Conservation (phyloP, 1,140 invertebrate species). For the Drosophila quadrilineata region DNA sequence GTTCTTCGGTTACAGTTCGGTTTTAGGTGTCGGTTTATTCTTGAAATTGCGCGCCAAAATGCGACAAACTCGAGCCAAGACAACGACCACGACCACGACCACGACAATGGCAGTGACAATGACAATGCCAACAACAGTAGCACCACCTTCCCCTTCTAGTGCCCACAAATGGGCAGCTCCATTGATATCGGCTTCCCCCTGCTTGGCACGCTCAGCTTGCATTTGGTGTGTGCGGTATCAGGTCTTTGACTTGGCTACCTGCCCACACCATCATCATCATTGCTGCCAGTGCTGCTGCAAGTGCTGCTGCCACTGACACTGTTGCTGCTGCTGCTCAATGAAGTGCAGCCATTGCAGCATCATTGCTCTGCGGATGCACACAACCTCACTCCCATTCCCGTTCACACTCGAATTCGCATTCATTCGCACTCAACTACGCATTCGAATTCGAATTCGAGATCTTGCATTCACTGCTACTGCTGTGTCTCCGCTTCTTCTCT, state of each 20-base stretch:
- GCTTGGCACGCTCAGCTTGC: constrained; percentile 59
- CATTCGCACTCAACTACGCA: too few relatives aligned
- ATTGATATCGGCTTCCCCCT: constrained; percentile 63
- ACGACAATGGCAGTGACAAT: constrained; percentile 20
- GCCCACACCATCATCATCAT: constrained; percentile 22
- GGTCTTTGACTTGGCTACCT: constrained; percentile 54
- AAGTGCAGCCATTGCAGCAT: constrained; percentile 30
- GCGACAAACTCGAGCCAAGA: constrained; percentile 64
- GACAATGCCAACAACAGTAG: not conserved
- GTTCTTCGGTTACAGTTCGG: constrained; percentile 32
- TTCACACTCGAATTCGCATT: not conserved
- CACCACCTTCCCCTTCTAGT: constrained; percentile 4
- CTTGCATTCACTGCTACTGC: too few relatives aligned
- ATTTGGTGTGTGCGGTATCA: constrained; percentile 64
- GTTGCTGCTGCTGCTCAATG: constrained; percentile 42
- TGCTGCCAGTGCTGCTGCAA: not conserved
- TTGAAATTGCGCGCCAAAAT: too few relatives aligned
- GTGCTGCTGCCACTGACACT: not conserved
- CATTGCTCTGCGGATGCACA: not conserved
- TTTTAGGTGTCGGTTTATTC: not conserved
- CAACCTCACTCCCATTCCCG: too few relatives aligned
- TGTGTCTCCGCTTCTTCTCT: not conserved
- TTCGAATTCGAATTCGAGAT: too few relatives aligned
- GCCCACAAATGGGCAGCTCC: constrained; percentile 39
- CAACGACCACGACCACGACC: not conserved